Evolutionary conservation across 2,888 invertebrate species (phyloP), one percentile per base, ranked within the genome.

Genomic region (Callinectes sapidus): DNA sequence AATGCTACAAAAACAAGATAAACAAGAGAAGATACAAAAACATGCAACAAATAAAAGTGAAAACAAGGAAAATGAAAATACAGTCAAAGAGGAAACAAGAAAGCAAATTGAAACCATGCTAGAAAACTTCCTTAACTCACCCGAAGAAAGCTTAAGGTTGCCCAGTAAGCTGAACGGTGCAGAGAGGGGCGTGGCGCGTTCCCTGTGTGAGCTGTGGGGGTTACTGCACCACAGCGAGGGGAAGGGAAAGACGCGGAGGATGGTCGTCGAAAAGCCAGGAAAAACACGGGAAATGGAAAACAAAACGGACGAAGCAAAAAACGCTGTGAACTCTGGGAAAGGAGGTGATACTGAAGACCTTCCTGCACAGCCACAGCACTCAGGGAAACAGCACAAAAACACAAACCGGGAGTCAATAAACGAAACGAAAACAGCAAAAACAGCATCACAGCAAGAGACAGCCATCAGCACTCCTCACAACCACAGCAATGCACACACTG

Each of bases 221-320:
- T 94, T 96, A 28, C 54, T 94, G 10, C 96, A 96, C 95, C 96
- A 96, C 95, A 93, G 95, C 81, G 96, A 96, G 87, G 96, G 96
- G 2, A 95, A 95, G 93, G 95, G 95, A 14, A 95, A 95, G 39
- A 95, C 95, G 1, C 95, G 96, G 77, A 95, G 95, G 91, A 95
- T 96, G 39, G 95, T 95, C 2, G 95, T 96, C 2, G 95, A 95
- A 6, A 96, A 96, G 90, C 54, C 10, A 18, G 28, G n/a, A n/a
- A 0, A 28, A 71, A 71, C 23, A 10, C n/a, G 28, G n/a, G 1
- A 71, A 28, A 28, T 42, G 10, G 14, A 66, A 66, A 35, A 23
- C 54, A 32, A 2, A 42, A 42, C 14, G 14, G 3, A 8, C 2
- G 13, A 28, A 89, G 2, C 42, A n/a, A 54, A 23, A 48, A 39